A percentile compares a stretch with the other conserved stretches of the same genome.
Evolutionary conservation across 2,113 vertebrate genomes (phyloP).

Genomic region (Erpornis zantholeuca): DNA sequence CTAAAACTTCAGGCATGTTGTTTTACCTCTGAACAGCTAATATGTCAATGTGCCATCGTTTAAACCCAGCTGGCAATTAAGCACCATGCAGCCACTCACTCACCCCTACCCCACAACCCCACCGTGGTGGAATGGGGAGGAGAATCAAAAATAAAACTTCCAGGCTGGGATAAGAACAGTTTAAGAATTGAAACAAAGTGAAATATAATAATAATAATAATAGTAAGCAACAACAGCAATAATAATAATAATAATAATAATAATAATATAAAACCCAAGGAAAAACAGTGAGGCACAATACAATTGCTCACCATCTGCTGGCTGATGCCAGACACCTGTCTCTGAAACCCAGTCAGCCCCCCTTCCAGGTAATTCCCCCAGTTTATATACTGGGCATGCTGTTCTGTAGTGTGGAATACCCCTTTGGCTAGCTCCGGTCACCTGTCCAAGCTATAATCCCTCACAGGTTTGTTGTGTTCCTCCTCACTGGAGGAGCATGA

Average conservation of each 20-base stretch:
- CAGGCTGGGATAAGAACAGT: neutral
- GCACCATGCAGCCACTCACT: neutral
- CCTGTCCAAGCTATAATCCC: neutral
- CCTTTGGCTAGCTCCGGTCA: neutral
- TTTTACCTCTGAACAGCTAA: neutral
- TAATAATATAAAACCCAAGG: neutral
- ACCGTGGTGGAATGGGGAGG: neutral
- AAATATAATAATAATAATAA: neutral
- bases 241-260: neutral
- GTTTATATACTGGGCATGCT: neutral
- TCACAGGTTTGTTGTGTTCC: neutral
- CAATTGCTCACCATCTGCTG: neutral
- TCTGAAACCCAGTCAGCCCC: neutral
- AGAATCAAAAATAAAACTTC: neutral
- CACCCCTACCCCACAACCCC: accelerated
- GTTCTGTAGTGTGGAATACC: neutral
- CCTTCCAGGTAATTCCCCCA: neutral
- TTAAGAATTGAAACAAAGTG: neutral
- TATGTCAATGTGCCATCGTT: accelerated
- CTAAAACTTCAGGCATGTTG: neutral
- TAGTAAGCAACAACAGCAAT: neutral
- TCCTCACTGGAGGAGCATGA: neutral
- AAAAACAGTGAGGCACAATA: neutral
- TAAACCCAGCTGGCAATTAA: neutral
- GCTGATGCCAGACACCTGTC: neutral